These are phyloP conservation scores for Monomorium pharaonis DNA, from an alignment of 1,140 invertebrate species.

Conservation along the genomic window DNA sequence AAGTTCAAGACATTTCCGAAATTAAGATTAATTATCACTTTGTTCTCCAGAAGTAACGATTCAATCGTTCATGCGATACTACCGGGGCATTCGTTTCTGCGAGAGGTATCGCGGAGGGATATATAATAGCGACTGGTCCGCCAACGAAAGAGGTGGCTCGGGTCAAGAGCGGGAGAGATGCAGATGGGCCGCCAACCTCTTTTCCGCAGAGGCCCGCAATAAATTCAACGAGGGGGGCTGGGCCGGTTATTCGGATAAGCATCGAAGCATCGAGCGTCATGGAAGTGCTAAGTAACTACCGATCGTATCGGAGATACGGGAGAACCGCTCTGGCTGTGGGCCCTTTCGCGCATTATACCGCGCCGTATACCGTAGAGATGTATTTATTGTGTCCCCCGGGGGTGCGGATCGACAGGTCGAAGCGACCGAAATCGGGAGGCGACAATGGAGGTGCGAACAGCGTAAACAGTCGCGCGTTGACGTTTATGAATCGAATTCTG, in stretches of 20 bases:
- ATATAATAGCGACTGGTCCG: conserved; percentile 5
- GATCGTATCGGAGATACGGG: conserved; percentile 81
- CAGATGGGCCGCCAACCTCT: conserved; percentile 73
- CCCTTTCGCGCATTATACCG: conserved; percentile 61
- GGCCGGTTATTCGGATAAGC: conserved; percentile 79
- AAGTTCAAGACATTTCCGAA: neutral
- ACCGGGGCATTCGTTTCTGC: neutral
- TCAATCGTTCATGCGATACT: neutral
- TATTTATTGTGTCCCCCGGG: conserved; percentile 50
- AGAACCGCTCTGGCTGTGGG: conserved; percentile 43
- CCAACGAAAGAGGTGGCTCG: neutral
- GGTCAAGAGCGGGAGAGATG: conserved; percentile 34
- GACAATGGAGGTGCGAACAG: conserved; percentile 65
- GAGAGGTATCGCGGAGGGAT: neutral
- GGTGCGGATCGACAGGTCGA: conserved; percentile 50
- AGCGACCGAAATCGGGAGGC: conserved; percentile 18
- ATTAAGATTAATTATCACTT: neutral
- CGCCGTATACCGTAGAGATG: conserved; percentile 22
- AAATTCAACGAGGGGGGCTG: conserved; percentile 81
- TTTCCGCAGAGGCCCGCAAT: conserved; percentile 77
- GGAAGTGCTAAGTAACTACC: conserved; percentile 85
- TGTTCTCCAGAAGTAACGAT: neutral
- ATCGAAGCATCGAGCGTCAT: conserved; percentile 79
- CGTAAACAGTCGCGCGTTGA: conserved; percentile 70
- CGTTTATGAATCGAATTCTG: conserved; percentile 82